A percentile compares a stretch with the other conserved stretches of the same genome.
Evolutionary conservation across 2,113 vertebrate species (phyloP).

Genomic region (Astatoreochromis straeleni): DNA sequence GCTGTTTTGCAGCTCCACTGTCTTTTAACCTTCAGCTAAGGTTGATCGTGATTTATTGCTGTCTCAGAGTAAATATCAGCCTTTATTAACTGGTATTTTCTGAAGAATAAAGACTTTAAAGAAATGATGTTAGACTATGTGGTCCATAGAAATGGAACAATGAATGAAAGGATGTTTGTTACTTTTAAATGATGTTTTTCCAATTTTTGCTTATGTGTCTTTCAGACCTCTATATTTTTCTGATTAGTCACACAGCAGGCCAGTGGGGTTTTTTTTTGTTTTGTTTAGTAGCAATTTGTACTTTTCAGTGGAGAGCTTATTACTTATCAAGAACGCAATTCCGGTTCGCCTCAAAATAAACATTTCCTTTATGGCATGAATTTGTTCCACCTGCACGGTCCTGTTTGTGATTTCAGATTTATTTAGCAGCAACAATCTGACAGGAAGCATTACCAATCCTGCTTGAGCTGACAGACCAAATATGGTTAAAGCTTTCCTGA

Average conservation of each 20-base stretch:
- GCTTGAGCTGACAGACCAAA: background rate
- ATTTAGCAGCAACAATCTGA: background rate
- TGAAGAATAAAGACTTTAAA: background rate
- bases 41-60: background rate
- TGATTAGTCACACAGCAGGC: background rate
- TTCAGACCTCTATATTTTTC: background rate
- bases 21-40: background rate
- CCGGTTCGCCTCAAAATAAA: background rate
- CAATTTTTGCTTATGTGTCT: rapidly evolving
- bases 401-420: background rate
- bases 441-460: background rate
- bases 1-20: rapidly evolving
- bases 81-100: background rate
- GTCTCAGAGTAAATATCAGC: background rate
- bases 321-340: background rate
- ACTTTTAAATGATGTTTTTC: background rate
- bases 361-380: background rate
- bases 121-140: background rate
- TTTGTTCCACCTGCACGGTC: background rate
- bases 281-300: background rate
- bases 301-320: background rate
- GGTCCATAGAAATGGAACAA: background rate
- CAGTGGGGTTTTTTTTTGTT: rapidly evolving
- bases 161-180: rapidly evolving
- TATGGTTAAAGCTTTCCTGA: background rate